Percentiles rank a stretch among this genome's conserved stretches.
Conservation (phyloP, 2,797 vertebrate species). For the Sebastolobus altivelis region DNA sequence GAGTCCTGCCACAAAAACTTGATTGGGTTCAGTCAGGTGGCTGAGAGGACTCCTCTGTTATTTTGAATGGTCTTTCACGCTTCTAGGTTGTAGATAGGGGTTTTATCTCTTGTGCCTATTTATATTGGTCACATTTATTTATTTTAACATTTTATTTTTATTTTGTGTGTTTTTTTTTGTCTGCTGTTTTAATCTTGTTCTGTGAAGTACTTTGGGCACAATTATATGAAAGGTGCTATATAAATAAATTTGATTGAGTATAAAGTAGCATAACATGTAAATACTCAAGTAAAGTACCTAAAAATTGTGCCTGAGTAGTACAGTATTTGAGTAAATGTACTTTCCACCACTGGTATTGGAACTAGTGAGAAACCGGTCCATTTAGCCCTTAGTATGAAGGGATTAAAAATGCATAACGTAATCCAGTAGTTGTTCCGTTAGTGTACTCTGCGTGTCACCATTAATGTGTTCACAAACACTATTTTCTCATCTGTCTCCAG, state of each 20-base stretch:
- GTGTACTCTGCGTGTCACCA: background rate
- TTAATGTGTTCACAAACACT: background rate
- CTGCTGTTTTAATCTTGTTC: too few relatives aligned
- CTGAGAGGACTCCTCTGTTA: background rate
- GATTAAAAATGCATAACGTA: background rate
- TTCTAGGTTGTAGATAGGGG: background rate
- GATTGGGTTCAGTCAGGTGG: too few relatives aligned
- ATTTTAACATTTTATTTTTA: too few relatives aligned
- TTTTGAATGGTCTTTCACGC: background rate
- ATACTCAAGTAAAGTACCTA: background rate
- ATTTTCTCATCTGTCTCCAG: slow-evolving; percentile 70
- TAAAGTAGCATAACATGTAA: too few relatives aligned
- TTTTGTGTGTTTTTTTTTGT: too few relatives aligned
- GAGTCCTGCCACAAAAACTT: too few relatives aligned
- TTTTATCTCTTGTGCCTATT: too few relatives aligned
- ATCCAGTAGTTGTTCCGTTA: background rate
- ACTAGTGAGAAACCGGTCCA: background rate
- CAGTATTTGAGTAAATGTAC: too few relatives aligned
- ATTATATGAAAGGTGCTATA: too few relatives aligned
- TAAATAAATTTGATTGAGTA: too few relatives aligned
- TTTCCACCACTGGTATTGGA: background rate
- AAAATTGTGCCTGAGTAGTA: background rate
- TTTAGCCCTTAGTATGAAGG: background rate
- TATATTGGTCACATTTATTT: too few relatives aligned
- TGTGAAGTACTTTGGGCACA: too few relatives aligned